These are phyloP conservation scores for Chrysochloris asiatica DNA, from an alignment of 2,113 vertebrate species.

Conservation along the genomic window DNA sequence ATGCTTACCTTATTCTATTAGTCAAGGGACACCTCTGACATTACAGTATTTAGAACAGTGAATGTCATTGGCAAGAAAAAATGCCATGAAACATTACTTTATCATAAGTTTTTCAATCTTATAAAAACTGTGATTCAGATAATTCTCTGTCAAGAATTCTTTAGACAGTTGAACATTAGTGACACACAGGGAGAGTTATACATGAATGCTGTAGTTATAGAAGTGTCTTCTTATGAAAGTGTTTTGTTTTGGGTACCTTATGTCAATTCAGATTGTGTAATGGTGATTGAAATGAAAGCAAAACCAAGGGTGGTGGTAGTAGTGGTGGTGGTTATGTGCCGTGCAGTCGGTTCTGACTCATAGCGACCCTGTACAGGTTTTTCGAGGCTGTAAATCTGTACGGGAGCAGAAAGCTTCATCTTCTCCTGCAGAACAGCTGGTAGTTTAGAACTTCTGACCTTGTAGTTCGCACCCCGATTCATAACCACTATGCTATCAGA, in stretches of 20 bases:
- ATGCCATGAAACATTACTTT: conserved; percentile 25
- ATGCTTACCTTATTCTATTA: conserved; percentile 3
- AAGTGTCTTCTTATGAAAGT: background rate
- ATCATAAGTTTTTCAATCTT: background rate
- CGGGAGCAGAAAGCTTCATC: no score
- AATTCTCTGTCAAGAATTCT: conserved; percentile 32
- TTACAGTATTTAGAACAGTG: conserved; percentile 26
- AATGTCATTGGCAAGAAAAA: conserved; percentile 42
- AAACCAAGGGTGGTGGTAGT: background rate
- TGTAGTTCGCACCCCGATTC: no score
- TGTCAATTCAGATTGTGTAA: background rate
- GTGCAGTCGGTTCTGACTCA: no score
- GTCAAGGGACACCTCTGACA: background rate
- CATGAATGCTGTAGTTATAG: background rate
- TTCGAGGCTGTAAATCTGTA: no score
- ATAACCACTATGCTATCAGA: no score
- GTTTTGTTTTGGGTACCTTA: background rate
- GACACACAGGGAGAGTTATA: background rate
- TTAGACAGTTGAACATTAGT: conserved; percentile 32
- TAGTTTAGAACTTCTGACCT: no score
- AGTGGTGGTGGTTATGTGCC: no score
- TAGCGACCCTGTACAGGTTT: no score
- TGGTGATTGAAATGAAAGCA: background rate
- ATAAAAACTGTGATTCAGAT: conserved; percentile 5
- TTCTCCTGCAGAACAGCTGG: no score